These are phyloP conservation scores for Crocidura indochinensis DNA, from an alignment of 2,797 vertebrate species.

Conservation along the genomic window DNA sequence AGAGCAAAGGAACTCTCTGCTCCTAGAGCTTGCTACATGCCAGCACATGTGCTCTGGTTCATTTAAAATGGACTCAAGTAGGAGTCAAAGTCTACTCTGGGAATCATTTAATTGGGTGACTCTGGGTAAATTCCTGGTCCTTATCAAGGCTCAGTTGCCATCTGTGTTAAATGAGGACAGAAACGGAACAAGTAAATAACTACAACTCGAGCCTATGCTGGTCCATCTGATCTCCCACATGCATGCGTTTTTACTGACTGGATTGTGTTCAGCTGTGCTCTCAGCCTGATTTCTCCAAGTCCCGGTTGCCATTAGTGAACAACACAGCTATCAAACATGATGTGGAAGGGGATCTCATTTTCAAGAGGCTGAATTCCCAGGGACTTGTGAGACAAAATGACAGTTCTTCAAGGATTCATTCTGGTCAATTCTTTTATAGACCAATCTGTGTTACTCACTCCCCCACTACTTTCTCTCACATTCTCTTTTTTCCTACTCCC, in stretches of 20 bases:
- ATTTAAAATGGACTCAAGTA: conserved; percentile 47
- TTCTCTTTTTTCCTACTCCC: too few relatives aligned
- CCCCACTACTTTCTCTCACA: background rate
- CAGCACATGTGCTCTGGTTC: conserved; percentile 40
- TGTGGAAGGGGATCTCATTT: conserved; percentile 72
- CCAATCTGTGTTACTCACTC: background rate
- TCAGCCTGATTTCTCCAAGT: conserved; percentile 62
- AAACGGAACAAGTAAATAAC: conserved; percentile 54
- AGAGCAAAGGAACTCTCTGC: conserved; percentile 54
- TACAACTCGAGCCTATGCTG: background rate
- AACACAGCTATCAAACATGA: conserved; percentile 65
- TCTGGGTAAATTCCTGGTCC: conserved; percentile 55
- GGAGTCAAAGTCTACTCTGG: conserved; percentile 47
- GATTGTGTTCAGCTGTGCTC: background rate
- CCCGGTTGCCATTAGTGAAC: conserved; percentile 62
- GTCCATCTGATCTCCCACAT: conserved; percentile 15
- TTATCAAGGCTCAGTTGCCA: conserved; percentile 18
- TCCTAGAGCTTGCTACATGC: conserved; percentile 5
- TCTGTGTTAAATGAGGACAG: conserved; percentile 32
- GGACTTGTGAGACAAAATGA: conserved; percentile 49
- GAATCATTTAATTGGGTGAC: conserved; percentile 54
- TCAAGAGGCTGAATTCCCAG: conserved; percentile 60
- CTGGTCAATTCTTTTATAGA: conserved; percentile 54
- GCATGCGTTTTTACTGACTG: conserved; percentile 47
- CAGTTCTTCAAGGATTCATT: conserved; percentile 61